Evolutionary conservation across 2,888 invertebrate genomes (phyloP), one percentile per base, ranked within the genome.

Genomic region (Pocota personata): DNA sequence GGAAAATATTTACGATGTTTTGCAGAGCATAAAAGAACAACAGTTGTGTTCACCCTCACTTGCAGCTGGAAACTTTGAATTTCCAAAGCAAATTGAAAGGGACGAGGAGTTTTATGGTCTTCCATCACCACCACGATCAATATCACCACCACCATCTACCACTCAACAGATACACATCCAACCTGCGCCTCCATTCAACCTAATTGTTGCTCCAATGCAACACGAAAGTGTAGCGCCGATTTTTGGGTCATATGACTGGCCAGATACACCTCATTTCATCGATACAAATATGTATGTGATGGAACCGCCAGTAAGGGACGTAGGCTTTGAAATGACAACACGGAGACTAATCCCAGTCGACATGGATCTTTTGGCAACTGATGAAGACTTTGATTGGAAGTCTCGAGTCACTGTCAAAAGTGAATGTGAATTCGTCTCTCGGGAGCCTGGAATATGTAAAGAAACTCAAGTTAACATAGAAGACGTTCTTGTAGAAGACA

Each of bases 271-370:
- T 35, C 14, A 8, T 3, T 16, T 21, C 19, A 1, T 8, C 14
- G 30, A 46, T 0, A 19, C 21, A 14, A 14, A n/a, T 6, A 43
- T 78, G 19, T 43, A 52, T 1, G 0, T 69, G 1, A 32, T 52
- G 1, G 84, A 84, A 4, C 80, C 75, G n/a, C 80, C 84, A 0
- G 84, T 76, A n/a, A 40, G 84, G 14, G 84, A 84, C 35, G 1
- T 58, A 6, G 69, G 24, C 12, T 10, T 3, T 21, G 3, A 0
- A 30, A 6, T 6, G 12, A 37, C 8, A 8, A 35, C 24, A 27
- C 57, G 52, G 10, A 46, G 64, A 10, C 52, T 79, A 6, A 71
- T 84, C 6, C 80, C 79, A 16, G 52, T 84, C 8, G 80, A 84
- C n/a, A 69, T 66, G 58, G 69, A 80, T 27, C 30, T 84, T 6